phyloP scores from a whole-genome alignment of 2,113 vertebrate species.

The Gorilla gorilla region DNA sequence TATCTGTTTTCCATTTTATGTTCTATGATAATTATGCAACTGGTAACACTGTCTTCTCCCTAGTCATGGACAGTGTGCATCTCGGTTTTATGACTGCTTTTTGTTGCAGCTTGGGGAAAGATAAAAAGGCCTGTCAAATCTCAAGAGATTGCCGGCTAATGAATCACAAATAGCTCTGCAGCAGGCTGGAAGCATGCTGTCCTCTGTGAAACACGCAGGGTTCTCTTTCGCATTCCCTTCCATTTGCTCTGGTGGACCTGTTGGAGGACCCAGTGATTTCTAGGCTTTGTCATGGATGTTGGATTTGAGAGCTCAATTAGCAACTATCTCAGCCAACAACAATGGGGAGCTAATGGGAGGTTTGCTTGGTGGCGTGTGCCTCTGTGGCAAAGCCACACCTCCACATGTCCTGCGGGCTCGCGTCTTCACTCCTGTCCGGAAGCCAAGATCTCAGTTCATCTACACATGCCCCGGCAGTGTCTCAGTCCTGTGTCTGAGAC shows the following conservation, averaged over 20 bases:
- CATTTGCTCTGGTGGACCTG: background rate
- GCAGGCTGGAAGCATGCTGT: background rate
- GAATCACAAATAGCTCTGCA: no score
- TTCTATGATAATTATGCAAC: background rate
- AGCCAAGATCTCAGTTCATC: background rate
- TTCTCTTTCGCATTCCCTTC: background rate
- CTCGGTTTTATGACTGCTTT: background rate
- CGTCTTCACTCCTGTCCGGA: background rate
- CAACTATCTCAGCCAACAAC: background rate
- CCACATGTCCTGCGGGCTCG: background rate
- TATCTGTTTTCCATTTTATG: background rate
- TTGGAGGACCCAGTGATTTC: background rate
- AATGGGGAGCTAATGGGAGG: accelerated
- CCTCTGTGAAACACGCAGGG: accelerated
- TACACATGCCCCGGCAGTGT: background rate
- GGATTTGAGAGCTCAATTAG: background rate
- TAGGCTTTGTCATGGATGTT: background rate
- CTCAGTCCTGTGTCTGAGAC: background rate
- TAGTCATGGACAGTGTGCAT: no score
- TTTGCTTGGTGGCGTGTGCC: background rate
- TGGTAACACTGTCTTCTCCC: background rate
- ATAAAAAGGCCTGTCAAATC: background rate
- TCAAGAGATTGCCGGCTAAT: background rate
- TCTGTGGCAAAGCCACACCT: background rate
- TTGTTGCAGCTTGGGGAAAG: background rate